Base-by-base conservation (phyloP, 2,113 vertebrate genomes). In the Coptodon bakossiorum region DNA sequence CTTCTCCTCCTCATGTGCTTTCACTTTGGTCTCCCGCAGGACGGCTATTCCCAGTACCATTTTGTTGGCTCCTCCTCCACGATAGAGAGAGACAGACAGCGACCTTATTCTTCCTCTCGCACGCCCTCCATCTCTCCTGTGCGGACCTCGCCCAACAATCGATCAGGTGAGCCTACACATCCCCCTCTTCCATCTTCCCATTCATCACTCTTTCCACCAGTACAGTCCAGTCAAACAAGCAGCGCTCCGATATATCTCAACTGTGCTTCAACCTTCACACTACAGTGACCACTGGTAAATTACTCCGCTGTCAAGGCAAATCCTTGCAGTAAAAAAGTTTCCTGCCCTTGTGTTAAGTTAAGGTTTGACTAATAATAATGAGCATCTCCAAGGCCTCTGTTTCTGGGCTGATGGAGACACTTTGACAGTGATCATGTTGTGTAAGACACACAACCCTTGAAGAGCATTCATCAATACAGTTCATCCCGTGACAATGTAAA, bases 111-210 rank as follows among this genome's bases (percentile, higher is more conserved):
- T 2, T 99, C 99, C 13, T 99, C 99, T 81, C 98, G 99, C 86
- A 99, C 99, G 12, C 99, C 99, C 56, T 99, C 99, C 94, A 98
- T 99, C 96, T 99, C 99, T 89, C 99, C 99, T 0, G 98, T 99
- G 89, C 97, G 98, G 86, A 98, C 97, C 86, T 99, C 99, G 80
- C 99, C 98, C 16, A 99, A 99, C 97, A 99, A 99, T 95, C 98
- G 99, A 94, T 99, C 99, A 97, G 98, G 99, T 99, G 96, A 95
- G 94, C 92, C 50, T 3, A 36, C 36, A 7, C 24, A 82, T 29
- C 73, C 36, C n/a, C 12, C 9, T 66, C 66, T 36, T 22, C 16
- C 31, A 11, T 78, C 80, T 53, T 85, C 48, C 76, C 53, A 73
- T 89, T 81, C 63, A 84, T 92, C 82, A 88, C 84, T 90, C 84